A percentile compares a stretch with the other conserved stretches of the same genome.
Evolutionary conservation across 2,113 vertebrate species (phyloP).

Genomic region (Takifugu bimaculatus): DNA sequence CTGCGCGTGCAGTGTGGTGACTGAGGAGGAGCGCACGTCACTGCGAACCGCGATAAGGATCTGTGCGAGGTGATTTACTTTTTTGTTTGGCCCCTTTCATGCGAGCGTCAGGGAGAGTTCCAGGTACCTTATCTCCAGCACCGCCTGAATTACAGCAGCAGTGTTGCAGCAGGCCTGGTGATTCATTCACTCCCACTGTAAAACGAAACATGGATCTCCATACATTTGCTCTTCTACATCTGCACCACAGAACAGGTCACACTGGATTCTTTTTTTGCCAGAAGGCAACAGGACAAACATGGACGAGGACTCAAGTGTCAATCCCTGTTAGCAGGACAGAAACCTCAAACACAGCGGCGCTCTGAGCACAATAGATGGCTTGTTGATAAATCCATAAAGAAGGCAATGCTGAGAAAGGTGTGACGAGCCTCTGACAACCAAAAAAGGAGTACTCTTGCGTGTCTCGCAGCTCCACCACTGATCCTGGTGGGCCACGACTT

Average conservation of each 20-base stretch:
- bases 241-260: background rate
- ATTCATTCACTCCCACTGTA: constrained; percentile 31
- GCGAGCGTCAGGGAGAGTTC: constrained; percentile 12
- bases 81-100: constrained; percentile 18
- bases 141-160: constrained; percentile 25
- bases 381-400: too few relatives aligned
- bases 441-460: too few relatives aligned
- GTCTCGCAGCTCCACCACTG: too few relatives aligned
- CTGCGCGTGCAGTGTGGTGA: constrained; percentile 19
- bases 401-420: too few relatives aligned
- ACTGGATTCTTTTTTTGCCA: too few relatives aligned
- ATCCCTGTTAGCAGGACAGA: too few relatives aligned
- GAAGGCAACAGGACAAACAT: too few relatives aligned
- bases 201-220: constrained; percentile 12
- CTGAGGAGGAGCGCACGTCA: constrained; percentile 16
- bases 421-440: too few relatives aligned
- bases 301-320: too few relatives aligned
- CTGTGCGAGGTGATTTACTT: constrained; percentile 35
- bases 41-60: constrained; percentile 5
- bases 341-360: too few relatives aligned
- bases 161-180: background rate
- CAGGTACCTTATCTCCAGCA: constrained; percentile 33
- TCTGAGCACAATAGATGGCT: too few relatives aligned
- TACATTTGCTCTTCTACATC: background rate
- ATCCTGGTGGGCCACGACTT: too few relatives aligned